Evolutionary conservation across 1,140 invertebrate genomes (phyloP), one percentile per base, ranked within the genome.

Genomic region (Monomorium pharaonis): DNA sequence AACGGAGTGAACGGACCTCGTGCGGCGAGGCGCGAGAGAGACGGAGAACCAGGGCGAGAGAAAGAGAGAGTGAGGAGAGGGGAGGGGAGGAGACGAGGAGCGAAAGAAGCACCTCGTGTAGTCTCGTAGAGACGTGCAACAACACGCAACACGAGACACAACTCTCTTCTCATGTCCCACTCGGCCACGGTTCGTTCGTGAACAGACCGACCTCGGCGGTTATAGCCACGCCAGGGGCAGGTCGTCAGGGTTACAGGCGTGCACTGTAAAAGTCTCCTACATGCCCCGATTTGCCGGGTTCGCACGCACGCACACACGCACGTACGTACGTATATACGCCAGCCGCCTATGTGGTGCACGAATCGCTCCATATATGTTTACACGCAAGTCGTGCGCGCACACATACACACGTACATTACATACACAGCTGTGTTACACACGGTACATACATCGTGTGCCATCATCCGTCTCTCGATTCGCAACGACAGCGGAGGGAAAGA

Each of bases 241-340:
- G 74, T 90, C 80, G 42, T 42, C 80, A 62, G 75, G 76, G 62
- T 86, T 89, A 86, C 69, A 89, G 65, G 56, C 74, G 88, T 78
- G 67, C 65, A 60, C 44, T 60, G 87, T 89, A 84, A 84, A 44
- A 88, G 88, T 89, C 84, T 72, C 72, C 72, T 21, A 72, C 84
- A 74, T 89, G 87, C 56, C 72, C 88, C 84, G 87, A 89, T 89
- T 89, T 70, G 77, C 81, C 74, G 75, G 88, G 86, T 89, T 87
- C 49, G 86, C 87, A 88, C 62, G 10, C 81, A 87, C 47, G 51
- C 69, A 86, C 49, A 83, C 87, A 88, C 62, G 10, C 81, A 87
- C 47, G 51, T 75, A 86, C 30, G 74, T 72, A 54, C 33, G 44
- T 86, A 42, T 24, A 44, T 54, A 51, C n/a, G 58, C 27, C 42